These are phyloP conservation scores for Dipodomys ordii DNA, from an alignment of 2,113 vertebrate species.

Conservation along the genomic window DNA sequence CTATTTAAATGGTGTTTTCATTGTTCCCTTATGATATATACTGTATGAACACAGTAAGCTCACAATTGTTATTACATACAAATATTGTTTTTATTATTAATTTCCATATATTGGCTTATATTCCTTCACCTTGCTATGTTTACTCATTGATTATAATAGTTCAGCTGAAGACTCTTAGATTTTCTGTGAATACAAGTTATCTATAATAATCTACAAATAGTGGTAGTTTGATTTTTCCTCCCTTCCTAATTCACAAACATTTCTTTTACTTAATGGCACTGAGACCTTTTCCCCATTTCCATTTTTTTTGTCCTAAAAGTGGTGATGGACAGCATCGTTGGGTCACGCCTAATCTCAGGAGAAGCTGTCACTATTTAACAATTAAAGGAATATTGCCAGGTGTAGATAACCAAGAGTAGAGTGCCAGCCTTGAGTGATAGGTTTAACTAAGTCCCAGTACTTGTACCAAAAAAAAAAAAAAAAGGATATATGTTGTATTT, in stretches of 20 bases:
- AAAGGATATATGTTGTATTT: neutral
- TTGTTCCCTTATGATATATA: neutral
- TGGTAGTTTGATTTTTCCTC: neutral
- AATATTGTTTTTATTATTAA: slow-evolving; percentile 15
- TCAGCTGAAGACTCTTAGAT: neutral
- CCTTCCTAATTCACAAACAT: neutral
- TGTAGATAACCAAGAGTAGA: too few species aligned
- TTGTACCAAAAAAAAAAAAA: too few species aligned
- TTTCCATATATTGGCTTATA: slow-evolving; percentile 25
- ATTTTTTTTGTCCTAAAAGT: neutral
- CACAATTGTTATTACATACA: slow-evolving; percentile 12
- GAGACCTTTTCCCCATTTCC: neutral
- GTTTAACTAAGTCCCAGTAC: too few species aligned
- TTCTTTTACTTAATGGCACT: slow-evolving; percentile 2
- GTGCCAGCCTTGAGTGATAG: too few species aligned
- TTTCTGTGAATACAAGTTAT: neutral
- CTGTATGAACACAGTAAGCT: neutral
- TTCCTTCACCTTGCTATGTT: neutral
- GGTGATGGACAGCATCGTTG: neutral
- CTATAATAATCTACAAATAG: neutral
- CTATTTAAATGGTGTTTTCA: neutral
- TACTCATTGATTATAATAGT: neutral
- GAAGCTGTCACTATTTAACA: neutral
- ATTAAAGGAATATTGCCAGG: neutral
- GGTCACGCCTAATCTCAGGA: neutral